phyloP scores from a whole-genome alignment of 2,113 vertebrate species.

The Spheniscus mendiculus region DNA sequence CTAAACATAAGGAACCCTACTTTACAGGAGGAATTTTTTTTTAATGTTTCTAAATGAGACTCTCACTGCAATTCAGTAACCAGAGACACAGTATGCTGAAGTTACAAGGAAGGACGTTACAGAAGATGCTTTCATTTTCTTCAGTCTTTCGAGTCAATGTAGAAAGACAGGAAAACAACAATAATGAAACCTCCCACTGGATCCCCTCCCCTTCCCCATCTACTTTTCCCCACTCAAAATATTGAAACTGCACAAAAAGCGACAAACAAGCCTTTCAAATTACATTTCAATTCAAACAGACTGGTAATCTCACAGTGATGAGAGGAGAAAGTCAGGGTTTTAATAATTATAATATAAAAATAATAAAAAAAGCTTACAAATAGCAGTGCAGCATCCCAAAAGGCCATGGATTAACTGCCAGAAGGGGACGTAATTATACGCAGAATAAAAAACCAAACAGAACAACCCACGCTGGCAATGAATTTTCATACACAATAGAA shows the following conservation, averaged over 20 bases:
- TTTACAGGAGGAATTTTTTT: background rate
- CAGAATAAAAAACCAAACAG: conserved; percentile 77
- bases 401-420: conserved; percentile 77
- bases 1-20: background rate
- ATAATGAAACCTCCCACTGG: conserved; percentile 27
- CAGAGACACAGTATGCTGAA: conserved; percentile 11
- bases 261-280: conserved; percentile 69
- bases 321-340: conserved; percentile 80
- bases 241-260: conserved; percentile 75
- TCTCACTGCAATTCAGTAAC: conserved; percentile 1
- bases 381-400: conserved; percentile 77
- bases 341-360: conserved; percentile 85
- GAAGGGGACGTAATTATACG: conserved; percentile 75
- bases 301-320: conserved; percentile 82
- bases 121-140: conserved; percentile 47
- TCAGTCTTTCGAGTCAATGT: conserved; percentile 44
- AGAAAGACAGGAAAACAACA: conserved; percentile 44
- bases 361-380: conserved; percentile 82
- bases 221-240: conserved; percentile 59
- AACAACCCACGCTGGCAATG: conserved; percentile 74
- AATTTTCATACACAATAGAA: conserved; percentile 76
- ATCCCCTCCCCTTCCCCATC: conserved; percentile 33
- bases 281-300: conserved; percentile 74
- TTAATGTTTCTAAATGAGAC: background rate
- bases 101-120: conserved; percentile 20